These are phyloP conservation scores for Euphonia xanthogaster DNA, from an alignment of 2,797 vertebrate genomes.

Conservation along the genomic window DNA sequence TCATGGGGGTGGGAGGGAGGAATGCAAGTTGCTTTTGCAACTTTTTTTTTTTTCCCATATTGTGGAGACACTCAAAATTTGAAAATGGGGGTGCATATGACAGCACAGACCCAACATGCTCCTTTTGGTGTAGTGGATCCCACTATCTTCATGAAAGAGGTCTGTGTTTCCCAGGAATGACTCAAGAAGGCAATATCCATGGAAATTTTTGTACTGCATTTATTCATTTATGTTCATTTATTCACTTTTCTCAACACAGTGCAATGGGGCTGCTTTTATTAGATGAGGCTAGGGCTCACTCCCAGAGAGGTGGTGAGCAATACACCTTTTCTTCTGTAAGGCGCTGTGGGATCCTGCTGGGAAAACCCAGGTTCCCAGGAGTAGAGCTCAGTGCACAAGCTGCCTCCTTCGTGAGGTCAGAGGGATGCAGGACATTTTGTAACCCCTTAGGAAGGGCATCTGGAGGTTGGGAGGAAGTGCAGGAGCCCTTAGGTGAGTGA, in stretches of 20 bases:
- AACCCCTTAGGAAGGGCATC: neutral
- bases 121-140: neutral
- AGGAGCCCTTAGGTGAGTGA: neutral
- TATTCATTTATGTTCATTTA: no score
- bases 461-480: neutral
- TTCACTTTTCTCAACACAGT: neutral
- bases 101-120: neutral
- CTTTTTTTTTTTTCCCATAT: neutral
- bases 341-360: neutral
- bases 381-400: neutral
- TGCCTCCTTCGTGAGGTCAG: neutral
- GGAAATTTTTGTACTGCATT: neutral
- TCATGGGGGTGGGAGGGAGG: accelerated
- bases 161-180: neutral
- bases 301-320: neutral
- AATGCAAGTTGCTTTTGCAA: neutral
- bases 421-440: neutral
- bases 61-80: neutral
- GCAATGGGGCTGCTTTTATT: neutral
- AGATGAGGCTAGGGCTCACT: neutral
- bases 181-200: neutral
- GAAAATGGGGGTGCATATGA: neutral
- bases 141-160: neutral
- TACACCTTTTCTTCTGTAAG: neutral
- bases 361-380: neutral